Percentiles rank a stretch among this genome's conserved stretches.
Conservation (phyloP, 2,797 vertebrate genomes). For the Bradypodion ventrale region DNA sequence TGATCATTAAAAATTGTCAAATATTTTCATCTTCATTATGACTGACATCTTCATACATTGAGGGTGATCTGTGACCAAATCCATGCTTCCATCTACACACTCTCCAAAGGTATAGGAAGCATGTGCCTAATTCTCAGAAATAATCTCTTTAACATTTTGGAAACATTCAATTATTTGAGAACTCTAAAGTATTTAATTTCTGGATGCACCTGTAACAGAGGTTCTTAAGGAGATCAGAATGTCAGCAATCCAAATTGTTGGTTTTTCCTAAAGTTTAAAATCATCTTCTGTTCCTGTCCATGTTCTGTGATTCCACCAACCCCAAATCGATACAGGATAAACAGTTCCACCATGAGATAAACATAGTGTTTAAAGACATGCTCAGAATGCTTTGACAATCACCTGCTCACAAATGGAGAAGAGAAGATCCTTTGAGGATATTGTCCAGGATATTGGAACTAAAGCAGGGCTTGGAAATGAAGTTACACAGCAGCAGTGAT, state of each 20-base stretch:
- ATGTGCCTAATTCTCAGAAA: not conserved
- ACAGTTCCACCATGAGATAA: too few relatives aligned
- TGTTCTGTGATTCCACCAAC: too few relatives aligned
- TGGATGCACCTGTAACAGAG: not conserved
- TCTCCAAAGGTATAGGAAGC: not conserved
- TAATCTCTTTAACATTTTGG: not conserved
- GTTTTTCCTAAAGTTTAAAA: not conserved
- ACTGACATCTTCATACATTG: constrained; percentile 1
- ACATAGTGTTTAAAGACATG: too few relatives aligned
- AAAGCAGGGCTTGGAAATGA: too few relatives aligned
- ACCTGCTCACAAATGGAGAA: not conserved
- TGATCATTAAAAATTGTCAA: not conserved
- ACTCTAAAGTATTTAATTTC: not conserved
- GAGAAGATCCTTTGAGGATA: not conserved
- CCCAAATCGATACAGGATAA: too few relatives aligned
- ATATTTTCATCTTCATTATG: constrained; percentile 4
- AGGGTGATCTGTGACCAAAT: too few relatives aligned
- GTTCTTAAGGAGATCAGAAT: not conserved
- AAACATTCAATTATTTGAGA: not conserved
- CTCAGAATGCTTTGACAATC: not conserved
- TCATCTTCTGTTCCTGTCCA: too few relatives aligned
- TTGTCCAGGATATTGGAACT: not conserved
- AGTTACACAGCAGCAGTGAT: too few relatives aligned
- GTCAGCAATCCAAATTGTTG: not conserved
- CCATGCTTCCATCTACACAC: not conserved